Evolutionary conservation across 30 jellyfish, hydroid and myxozoan genomes (phyloP), one percentile per base, ranked within the genome.

Genomic region (Nemopilema nomurai): DNA sequence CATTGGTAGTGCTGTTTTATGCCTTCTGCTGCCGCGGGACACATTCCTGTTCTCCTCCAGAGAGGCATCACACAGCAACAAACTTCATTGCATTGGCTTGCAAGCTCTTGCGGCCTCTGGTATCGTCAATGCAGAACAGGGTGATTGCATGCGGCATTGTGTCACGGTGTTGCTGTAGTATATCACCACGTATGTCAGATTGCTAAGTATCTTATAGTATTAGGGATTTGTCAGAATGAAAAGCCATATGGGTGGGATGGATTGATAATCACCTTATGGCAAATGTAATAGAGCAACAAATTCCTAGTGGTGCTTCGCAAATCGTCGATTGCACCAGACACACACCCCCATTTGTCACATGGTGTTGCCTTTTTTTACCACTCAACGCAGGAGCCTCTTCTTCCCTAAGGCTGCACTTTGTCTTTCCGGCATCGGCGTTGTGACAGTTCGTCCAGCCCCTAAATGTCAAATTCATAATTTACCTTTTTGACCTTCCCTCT

Each of bases 301-400:
- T 79, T 63, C 89, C 32, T 79, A 67, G 89, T 66, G 88, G 89
- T 70, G 65, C 64, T 79, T 79, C 68, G 76, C 89, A 64, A 64
- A 68, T 79, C 89, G 81, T 79, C 89, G 62, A 64, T 31, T 41
- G 32, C 70, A 18, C 18, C 1, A 16, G 22, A 67, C 26, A 1
- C 63, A 8, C 21, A 68, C 83, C 6, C 57, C 57, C 6, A 3
- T 41, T 41, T 41, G 57, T 41, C 9, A 13, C 57, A 41, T 41
- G 57, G 57, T 41, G 13, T 41, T 41, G 13, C 57, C 57, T 41
- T 41, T 41, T 41, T 13, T 3, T 41, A 41, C 57, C 57, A 41
- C 57, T 41, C 57, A 41, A 3, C 57, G 57, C 57, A 41, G 13
- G n/a, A 41, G 9, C 13, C 6, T 41, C 6, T 41, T 41, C 13